Percentiles rank a stretch among this genome's conserved stretches.
phyloP scores from a whole-genome alignment of 2,113 vertebrate genomes.

The Rhizomys pruinosus region DNA sequence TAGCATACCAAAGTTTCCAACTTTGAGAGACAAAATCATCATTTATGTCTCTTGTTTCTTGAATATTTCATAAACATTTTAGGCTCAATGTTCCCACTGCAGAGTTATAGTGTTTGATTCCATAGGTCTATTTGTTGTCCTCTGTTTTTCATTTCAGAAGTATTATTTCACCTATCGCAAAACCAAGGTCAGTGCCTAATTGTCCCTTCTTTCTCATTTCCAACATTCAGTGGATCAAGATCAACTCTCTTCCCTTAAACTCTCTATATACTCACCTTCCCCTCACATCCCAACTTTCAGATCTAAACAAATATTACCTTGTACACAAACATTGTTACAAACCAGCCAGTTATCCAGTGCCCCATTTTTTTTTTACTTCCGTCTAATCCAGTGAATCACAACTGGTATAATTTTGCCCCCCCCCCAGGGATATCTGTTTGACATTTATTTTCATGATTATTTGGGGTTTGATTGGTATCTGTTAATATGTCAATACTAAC shows the following conservation, averaged over 20 bases:
- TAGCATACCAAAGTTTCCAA: background rate
- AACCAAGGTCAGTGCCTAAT: too few species aligned
- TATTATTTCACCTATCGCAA: background rate
- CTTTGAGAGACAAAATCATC: background rate
- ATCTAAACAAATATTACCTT: background rate
- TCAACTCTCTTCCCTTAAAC: background rate
- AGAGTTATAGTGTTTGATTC: background rate
- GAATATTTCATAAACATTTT: conserved; percentile 34
- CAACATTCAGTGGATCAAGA: background rate
- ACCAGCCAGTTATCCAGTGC: background rate
- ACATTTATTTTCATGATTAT: background rate
- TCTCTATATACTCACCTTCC: background rate
- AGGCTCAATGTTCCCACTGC: background rate
- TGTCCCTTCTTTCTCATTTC: background rate
- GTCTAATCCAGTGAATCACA: background rate
- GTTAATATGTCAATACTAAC: too few species aligned
- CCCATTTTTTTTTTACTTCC: background rate
- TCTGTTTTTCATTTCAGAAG: background rate
- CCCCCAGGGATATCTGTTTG: background rate
- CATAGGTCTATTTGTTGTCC: background rate
- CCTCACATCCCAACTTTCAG: background rate
- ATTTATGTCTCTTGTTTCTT: background rate
- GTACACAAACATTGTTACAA: background rate
- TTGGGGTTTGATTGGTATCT: background rate
- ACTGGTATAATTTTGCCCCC: background rate